Evolutionary conservation across 2,888 invertebrate species (phyloP), one percentile per base, ranked within the genome.

Genomic region (Parnassius smintheus): DNA sequence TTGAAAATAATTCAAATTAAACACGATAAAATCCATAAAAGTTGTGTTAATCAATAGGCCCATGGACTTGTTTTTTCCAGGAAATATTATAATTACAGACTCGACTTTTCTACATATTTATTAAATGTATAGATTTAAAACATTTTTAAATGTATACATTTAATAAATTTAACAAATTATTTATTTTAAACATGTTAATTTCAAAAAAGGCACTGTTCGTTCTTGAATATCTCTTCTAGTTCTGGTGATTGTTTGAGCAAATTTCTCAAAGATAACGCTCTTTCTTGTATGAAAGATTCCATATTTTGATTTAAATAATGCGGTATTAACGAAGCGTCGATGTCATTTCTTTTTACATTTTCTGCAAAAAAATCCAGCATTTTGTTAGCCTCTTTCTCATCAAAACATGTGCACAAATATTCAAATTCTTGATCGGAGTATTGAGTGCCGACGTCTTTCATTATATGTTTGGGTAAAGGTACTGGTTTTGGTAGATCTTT

Each of bases 191-290:
- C n/a, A n/a, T n/a, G n/a, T n/a, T n/a, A 11, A 10, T 44, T 11
- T 46, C 13, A 13, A 11, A 49, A 49, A 1, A 9, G 35, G 42
- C 85, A 83, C 65, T 83, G 73, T 9, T 75, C 66, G 67, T 75
- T 83, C 61, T 68, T 78, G 62, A 88, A 90, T 70, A 88, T 75
- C 68, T 88, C 82, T 65, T 79, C 68, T 13, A 90, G 70, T 57
- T 83, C 75, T 1, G 85, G 80, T 1, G 80, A 69, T 0, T 72
- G 69, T 2, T 80, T 65, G 2, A 88, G 56, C 41, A 87, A 62
- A 54, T 73, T 70, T 59, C 75, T 75, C 55, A 90, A 68, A 4
- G 83, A 82, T 48, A 66, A 66, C 1, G 82, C 85, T 65, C 84
- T 73, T 0, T 79, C 77, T 0, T 69, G 73, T 0, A 77, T 83